These are phyloP conservation scores for Oscheius myriophilus DNA, from an alignment of 2,888 invertebrate genomes.

Conservation along the genomic window DNA sequence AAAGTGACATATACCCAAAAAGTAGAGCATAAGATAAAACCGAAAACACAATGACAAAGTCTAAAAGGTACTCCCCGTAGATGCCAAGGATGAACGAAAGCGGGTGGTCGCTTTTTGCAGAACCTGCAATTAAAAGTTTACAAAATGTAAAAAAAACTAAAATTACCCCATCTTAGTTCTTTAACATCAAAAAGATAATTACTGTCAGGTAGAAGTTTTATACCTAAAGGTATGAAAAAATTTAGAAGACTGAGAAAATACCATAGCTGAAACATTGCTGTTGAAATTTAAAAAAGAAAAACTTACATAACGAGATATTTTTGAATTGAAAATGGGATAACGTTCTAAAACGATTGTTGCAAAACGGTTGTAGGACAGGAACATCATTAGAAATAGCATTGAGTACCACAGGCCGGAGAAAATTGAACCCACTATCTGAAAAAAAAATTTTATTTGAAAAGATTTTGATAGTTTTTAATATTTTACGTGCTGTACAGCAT, in stretches of 20 bases:
- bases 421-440: conserved; percentile 17
- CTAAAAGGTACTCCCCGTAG: background rate
- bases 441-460: no score
- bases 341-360: conserved; percentile 5
- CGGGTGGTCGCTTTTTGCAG: background rate
- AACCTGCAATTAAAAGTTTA: background rate
- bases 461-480: no score
- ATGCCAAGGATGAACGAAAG: background rate
- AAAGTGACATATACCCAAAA: conserved; percentile 12
- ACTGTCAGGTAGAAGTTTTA: conserved; percentile 13
- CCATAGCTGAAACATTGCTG: conserved; percentile 12
- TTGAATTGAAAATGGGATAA: conserved; percentile 3
- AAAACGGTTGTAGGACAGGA: conserved; percentile 18
- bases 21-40: background rate
- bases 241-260: conserved; percentile 6
- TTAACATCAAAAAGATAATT: conserved; percentile 15
- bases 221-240: conserved; percentile 5
- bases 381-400: conserved; percentile 19
- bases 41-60: background rate
- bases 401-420: conserved; percentile 25
- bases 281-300: background rate
- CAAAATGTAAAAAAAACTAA: background rate
- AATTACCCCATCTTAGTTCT: conserved; percentile 11
- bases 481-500: no score
- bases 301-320: background rate